Evolutionary conservation across 2,888 invertebrate species (phyloP), one percentile per base, ranked within the genome.

Genomic region (Alviniconcha strummeri): DNA sequence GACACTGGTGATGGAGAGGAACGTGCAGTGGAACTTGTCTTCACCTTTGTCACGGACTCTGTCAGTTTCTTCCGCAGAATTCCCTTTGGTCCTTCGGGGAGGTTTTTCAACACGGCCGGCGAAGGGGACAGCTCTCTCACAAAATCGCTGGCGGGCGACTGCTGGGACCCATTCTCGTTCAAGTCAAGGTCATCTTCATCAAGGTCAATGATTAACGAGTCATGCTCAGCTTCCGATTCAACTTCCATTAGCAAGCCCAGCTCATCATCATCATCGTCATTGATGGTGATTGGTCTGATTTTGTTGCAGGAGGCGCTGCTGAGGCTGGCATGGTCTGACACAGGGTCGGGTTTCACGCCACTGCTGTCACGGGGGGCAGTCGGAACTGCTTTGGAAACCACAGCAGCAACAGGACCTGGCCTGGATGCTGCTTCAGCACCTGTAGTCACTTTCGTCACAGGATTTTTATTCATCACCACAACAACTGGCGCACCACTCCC

Each of bases 211-310:
- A 86, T 83, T 19, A 86, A 74, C n/a, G 85, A 81, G 11, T 88
- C 87, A 13, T 72, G 77, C 13, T 88, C 88, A 72, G 81, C 81
- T n/a, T 86, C 87, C 2, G 84, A 82, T 17, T 88, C 88, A 2
- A 87, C 87, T 77, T 87, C 87, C 86, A 86, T 87, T 64, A 88
- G 76, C 52, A 87, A 81, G 77, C 81, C 64, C 2, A 85, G 80
- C 64, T 87, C 84, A 11, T 79, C 71, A 9, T 82, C 84, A 69
- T 79, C 78, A 19, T 64, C 78, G 19, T 72, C 72, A n/a, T 67
- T 13, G 15, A 81, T 71, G 36, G 71, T 75, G 52, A 72, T 84
- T 19, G 79, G 60, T 36, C 15, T 83, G 52, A 60, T 36, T 11
- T 52, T 55, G 76, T 36, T 36, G 36, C 36, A 36, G 36, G 36